Evolutionary conservation across 2,113 vertebrate genomes (phyloP).

Genomic region (Spea multiplicata): DNA sequence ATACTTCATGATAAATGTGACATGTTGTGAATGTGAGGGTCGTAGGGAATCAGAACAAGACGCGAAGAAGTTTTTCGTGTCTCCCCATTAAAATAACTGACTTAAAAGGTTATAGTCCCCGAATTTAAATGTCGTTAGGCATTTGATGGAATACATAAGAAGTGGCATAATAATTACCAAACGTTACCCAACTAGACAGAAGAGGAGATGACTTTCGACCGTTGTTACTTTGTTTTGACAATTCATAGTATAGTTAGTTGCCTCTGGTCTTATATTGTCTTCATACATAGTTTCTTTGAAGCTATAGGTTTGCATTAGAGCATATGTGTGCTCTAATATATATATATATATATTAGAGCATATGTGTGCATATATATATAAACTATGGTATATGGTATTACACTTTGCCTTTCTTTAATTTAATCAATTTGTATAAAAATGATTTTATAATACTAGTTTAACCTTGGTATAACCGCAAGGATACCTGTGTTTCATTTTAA

Average conservation of each 20-base stretch:
- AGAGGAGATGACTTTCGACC: neutral
- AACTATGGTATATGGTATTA: too few species aligned
- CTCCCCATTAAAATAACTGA: too few species aligned
- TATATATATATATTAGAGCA: too few species aligned
- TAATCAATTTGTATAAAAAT: too few species aligned
- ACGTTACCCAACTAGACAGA: constrained; percentile 26
- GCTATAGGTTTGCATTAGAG: constrained; percentile 28
- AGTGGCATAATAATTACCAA: constrained; percentile 39
- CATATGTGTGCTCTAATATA: constrained; percentile 29
- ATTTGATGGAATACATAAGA: constrained; percentile 38
- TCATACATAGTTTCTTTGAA: constrained; percentile 4
- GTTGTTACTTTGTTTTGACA: constrained; percentile 14
- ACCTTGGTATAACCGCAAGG: neutral
- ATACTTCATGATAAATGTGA: constrained; percentile 19
- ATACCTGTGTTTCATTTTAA: neutral
- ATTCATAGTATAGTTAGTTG: constrained; percentile 12
- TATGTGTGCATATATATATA: too few species aligned
- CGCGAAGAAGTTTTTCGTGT: neutral
- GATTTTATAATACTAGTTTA: too few species aligned
- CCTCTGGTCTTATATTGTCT: constrained; percentile 27
- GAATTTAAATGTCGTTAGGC: constrained; percentile 29
- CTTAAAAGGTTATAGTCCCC: constrained; percentile 11
- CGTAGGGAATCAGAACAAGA: constrained; percentile 3
- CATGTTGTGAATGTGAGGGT: neutral
- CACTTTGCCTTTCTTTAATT: too few species aligned